phyloP scores from a whole-genome alignment of 2,797 vertebrate species.

The Orientallactaga sibirica region DNA sequence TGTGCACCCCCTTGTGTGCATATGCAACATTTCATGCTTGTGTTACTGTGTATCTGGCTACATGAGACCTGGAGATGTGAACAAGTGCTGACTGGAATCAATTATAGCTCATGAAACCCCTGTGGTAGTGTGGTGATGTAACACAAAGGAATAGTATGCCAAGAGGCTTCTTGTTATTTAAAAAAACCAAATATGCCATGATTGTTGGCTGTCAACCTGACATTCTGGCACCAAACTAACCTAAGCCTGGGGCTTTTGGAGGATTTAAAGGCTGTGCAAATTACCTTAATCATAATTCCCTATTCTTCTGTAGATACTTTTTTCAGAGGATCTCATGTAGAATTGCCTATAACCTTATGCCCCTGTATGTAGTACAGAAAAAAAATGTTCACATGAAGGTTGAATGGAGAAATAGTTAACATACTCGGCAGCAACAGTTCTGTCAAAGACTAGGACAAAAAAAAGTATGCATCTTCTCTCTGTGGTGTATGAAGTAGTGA shows the following conservation, averaged over 20 bases:
- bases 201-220: slow-evolving; percentile 71
- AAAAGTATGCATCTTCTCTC: not conserved
- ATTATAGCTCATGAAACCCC: slow-evolving; percentile 39
- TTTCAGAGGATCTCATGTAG: slow-evolving; percentile 26
- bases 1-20: no score
- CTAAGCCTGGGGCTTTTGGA: slow-evolving; percentile 68
- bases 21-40: no score
- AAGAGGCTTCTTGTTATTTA: slow-evolving; percentile 60
- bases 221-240: slow-evolving; percentile 73
- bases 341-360: not conserved
- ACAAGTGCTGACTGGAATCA: slow-evolving; percentile 53
- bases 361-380: not conserved
- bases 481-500: not conserved
- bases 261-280: slow-evolving; percentile 62
- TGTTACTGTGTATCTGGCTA: no score
- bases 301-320: slow-evolving; percentile 54
- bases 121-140: slow-evolving; percentile 57
- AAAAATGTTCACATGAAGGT: not conserved
- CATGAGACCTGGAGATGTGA: no score
- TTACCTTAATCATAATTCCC: slow-evolving; percentile 72
- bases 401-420: slow-evolving; percentile 22
- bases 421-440: not conserved
- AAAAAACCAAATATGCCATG: slow-evolving; percentile 41
- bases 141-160: slow-evolving; percentile 23
- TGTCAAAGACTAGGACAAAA: not conserved